Evolutionary conservation across 2,797 vertebrate species (phyloP), one percentile per base, ranked within the genome.

Genomic region (Ctenopoma kingsleyae): DNA sequence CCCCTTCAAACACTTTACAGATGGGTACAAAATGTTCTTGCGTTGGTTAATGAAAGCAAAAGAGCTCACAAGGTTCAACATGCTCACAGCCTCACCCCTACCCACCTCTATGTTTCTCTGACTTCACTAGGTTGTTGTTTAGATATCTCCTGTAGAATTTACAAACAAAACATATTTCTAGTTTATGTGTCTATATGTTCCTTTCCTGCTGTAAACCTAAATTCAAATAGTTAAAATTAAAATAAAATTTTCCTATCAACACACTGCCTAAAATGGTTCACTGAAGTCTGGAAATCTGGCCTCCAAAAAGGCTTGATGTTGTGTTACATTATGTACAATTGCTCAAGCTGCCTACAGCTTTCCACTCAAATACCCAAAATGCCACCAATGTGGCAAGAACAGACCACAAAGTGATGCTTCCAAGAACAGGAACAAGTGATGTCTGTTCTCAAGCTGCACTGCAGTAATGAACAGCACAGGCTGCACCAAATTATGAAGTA

Each of bases 401-500:
- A 55, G 51, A 72, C 16, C 60, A 36, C 50, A 30, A 52, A 61
- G 56, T 44, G 4, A 10, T 13, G 54, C 67, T n/a, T 71, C 67
- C 70, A 64, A 59, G 61, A 71, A 53, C 47, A 52, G 20, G 25
- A 52, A 40, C 38, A 32, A 60, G 53, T 9, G 46, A 48, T 16
- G 50, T 67, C 43, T 80, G 55, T 74, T 77, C 67, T 69, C 49
- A 17, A 7, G 46, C 62, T 69, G 65, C 55, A 59, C 47, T 63
- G 70, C 59, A 67, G 69, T 46, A 76, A 62, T 32, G 32, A 81
- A 73, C 68, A 71, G 40, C 65, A 50, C 22, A 15, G 53, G 66
- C 61, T 56, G 71, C 74, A 62, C 56, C 20, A 47, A 71, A 76
- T 83, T 68, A 74, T 63, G 46, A 71, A 64, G 66, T 47, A 54